A percentile compares a stretch with the other conserved stretches of the same genome.
phyloP scores from a whole-genome alignment of 2,797 vertebrate species.

The Lophotriccus pileatus region DNA sequence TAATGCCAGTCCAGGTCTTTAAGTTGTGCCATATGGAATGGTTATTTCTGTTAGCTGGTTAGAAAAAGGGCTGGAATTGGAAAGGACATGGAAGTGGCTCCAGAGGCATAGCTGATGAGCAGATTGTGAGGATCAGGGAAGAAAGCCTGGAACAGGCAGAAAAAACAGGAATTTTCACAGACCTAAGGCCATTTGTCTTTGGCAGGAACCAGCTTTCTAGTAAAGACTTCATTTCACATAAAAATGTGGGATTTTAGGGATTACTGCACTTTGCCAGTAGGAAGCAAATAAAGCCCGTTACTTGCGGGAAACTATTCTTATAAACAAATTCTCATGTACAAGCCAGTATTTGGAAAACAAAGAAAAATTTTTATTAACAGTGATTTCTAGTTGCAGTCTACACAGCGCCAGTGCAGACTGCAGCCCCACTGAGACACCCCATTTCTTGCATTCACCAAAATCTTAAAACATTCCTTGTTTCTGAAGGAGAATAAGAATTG shows the following conservation, averaged over 20 bases:
- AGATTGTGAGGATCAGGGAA: neutral
- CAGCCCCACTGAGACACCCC: neutral
- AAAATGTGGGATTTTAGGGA: neutral
- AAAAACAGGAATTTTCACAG: neutral
- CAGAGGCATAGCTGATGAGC: neutral
- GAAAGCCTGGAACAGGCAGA: neutral
- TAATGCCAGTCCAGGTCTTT: constrained; percentile 11
- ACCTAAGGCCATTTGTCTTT: neutral
- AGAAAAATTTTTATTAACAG: neutral
- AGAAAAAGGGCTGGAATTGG: neutral
- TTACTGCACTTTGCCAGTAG: neutral
- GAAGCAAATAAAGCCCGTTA: neutral
- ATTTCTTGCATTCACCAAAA: neutral
- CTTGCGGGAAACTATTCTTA: neutral
- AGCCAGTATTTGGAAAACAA: neutral
- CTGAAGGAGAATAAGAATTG: neutral
- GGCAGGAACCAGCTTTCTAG: neutral
- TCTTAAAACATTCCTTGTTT: neutral
- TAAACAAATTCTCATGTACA: neutral
- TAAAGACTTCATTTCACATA: neutral
- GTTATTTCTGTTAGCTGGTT: neutral
- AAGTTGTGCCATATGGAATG: neutral
- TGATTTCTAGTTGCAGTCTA: neutral
- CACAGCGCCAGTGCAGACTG: neutral
- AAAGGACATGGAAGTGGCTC: neutral